These are phyloP conservation scores for Oreochromis aureus DNA, from an alignment of 2,113 vertebrate species.

Conservation along the genomic window DNA sequence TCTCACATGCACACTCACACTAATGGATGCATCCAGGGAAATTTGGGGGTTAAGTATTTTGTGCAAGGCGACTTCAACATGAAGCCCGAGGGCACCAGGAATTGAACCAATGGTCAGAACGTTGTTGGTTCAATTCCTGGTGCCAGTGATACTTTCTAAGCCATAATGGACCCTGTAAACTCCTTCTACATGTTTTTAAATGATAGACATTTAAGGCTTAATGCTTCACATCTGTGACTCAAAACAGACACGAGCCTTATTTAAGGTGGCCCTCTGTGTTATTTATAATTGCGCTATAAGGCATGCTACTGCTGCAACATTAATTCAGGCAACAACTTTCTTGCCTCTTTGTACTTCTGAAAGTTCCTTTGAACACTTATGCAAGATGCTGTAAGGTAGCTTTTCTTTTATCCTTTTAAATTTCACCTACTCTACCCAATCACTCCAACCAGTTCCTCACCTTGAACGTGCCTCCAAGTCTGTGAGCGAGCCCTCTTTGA, in stretches of 20 bases:
- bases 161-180: not conserved
- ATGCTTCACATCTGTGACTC: not conserved
- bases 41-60: not conserved
- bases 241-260: not conserved
- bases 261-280: not conserved
- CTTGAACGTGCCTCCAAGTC: slow-evolving; percentile 86
- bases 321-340: not conserved
- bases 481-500: slow-evolving; percentile 78
- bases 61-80: not conserved
- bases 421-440: too few relatives aligned
- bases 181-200: not conserved
- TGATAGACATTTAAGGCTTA: not conserved
- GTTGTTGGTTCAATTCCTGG: not conserved
- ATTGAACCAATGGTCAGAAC: not conserved
- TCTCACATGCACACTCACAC: not conserved
- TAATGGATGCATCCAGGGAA: not conserved
- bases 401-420: not conserved
- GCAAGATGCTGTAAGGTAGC: not conserved
- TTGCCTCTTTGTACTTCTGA: not conserved
- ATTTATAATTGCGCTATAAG: not conserved
- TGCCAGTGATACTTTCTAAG: not conserved
- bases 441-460: slow-evolving; percentile 49
- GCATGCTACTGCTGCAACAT: not conserved
- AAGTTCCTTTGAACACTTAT: not conserved
- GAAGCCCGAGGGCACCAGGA: not conserved